A percentile compares a stretch with the other conserved stretches of the same genome.
These are phyloP conservation scores for Cladopsammia gracilis DNA, from an alignment of 64 coral and sea anemone species.

Conservation along the genomic window DNA sequence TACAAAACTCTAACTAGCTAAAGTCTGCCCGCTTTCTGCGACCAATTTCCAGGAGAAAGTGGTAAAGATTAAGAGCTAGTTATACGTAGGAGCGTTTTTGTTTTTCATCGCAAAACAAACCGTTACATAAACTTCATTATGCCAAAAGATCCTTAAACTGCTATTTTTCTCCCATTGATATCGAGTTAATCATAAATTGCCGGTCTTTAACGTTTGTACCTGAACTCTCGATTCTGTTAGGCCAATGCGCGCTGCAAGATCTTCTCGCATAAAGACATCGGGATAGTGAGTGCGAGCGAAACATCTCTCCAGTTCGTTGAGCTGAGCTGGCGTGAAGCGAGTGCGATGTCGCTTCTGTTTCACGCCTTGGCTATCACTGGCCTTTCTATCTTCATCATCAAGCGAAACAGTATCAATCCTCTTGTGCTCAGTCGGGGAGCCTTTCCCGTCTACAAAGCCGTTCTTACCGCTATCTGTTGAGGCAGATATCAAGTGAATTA, in stretches of 20 bases:
- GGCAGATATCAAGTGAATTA: constrained; percentile 83
- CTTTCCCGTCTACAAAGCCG: constrained; percentile 84
- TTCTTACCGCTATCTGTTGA: constrained; percentile 93
- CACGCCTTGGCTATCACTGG: constrained; percentile 81
- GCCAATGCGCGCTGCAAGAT: constrained; percentile 93
- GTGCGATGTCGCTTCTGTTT: constrained; percentile 99
- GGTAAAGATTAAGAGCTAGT: constrained; percentile 46
- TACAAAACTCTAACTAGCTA: constrained; percentile 71
- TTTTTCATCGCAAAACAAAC: constrained; percentile 65
- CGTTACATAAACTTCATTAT: constrained; percentile 99
- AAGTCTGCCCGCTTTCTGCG: constrained; percentile 19
- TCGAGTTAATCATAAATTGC: constrained; percentile 58
- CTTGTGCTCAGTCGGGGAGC: constrained; percentile 92
- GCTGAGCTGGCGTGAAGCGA: constrained; percentile 94
- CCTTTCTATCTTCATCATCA: constrained; percentile 93
- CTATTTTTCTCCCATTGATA: constrained; percentile 93
- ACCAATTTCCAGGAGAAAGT: constrained; percentile 22
- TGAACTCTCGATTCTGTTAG: constrained; percentile 98
- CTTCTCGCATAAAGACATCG: constrained; percentile 98
- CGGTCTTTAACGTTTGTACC: constrained; percentile 68
- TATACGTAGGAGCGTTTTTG: constrained; percentile 33
- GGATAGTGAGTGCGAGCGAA: constrained; percentile 97
- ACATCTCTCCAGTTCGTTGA: constrained; percentile 97
- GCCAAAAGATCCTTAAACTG: constrained; percentile 80
- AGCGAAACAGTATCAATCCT: constrained; percentile 87